Base-by-base conservation (phyloP, 2,113 vertebrate genomes). In the Reinhardtius hippoglossoides region DNA sequence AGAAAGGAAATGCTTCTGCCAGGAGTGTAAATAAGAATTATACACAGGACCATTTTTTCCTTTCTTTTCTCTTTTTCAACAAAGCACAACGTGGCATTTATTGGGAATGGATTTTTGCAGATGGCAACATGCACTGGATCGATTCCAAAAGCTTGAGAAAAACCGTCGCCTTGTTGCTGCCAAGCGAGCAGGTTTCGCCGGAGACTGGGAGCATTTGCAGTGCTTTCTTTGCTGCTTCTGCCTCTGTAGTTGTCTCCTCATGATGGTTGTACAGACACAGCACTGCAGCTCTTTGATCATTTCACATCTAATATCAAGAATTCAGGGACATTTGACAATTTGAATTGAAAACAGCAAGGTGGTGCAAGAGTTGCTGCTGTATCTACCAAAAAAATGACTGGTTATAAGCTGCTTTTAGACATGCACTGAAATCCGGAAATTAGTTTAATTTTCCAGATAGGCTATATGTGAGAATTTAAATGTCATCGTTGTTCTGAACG, bases 81-180 rank as follows among this genome's bases (percentile, higher is more conserved):
- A 80, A 70, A 80, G 69, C 73, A 64, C 56, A 55, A 55, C 65
- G 64, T 70, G 64, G 55, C 26, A n/a, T 76, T 76, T 79, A 62
- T 52, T 56, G 56, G 61, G 66, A 76, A 80, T 76, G 72, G 70
- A 75, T 80, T 82, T 70, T 40, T 68, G 67, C 83, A 85, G 76
- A 88, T 78, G 83, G 76, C 61, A 67, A 72, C 59, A 73, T 21
- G 18, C 60, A n/a, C 63, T 85, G 80, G 76, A 82, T 16, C 6
- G 55, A 60, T 37, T 74, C 70, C 79, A 80, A 23, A 74, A 55
- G 62, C 66, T 23, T 65, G 31, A 71, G 67, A 54, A 55, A 31
- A 60, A 76, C 61, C 65, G 62, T 59, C 1, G 18, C 60, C 61
- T 65, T 0, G 4, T 10, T 73, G 35, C 63, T 83, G 80, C 80